Base-by-base conservation (phyloP, 2,888 invertebrate genomes). In the Salpingus planirostris region DNA sequence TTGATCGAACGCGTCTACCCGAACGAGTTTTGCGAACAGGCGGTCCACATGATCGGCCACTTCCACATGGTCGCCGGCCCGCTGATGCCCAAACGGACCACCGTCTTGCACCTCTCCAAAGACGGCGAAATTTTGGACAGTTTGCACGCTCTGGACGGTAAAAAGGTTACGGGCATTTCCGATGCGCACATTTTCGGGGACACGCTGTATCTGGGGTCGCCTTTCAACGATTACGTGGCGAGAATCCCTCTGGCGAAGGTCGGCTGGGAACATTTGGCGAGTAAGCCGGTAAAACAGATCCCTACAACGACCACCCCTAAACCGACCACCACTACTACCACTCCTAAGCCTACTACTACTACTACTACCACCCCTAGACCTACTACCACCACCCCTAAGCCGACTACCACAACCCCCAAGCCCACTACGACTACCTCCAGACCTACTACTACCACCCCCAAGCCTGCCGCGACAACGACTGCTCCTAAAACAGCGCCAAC, bases 121-220 rank as follows among this genome's bases (percentile, higher is more conserved):
- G 70, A 71, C 46, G 89, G 88, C 11, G 76, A 80, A 37, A 73
- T 88, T 40, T 55, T 83, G 3, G 79, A 80, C 13, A 73, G 76
- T 3, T 69, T 81, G 40, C 79, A 78, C 51, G 73, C 74, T 24
- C 70, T 69, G 0, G 23, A 31, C 12, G 76, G 82, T 50, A 66
- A 65, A 21, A 68, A 70, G 12, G 49, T 79, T 1, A 31, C 42
- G 0, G 55, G 58, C 6, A 66, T 83, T 11, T 78, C 79, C 46
- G 84, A 86, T 49, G 78, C 77, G 2, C 68, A 78, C 38, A 72
- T 82, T 26, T 73, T 70, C 51, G 73, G 76, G 29, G 74, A 76
- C 44, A 69, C 71, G 46, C 60, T 86, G 8, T 77, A 76, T 52
- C 60, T 80, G 15, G 87, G 84, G 11, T 75, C 74, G 10, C 85